Percentiles rank a stretch among this genome's conserved stretches.
Evolutionary conservation across 1,140 invertebrate species (phyloP).

Genomic region (Dinoponera quadriceps): DNA sequence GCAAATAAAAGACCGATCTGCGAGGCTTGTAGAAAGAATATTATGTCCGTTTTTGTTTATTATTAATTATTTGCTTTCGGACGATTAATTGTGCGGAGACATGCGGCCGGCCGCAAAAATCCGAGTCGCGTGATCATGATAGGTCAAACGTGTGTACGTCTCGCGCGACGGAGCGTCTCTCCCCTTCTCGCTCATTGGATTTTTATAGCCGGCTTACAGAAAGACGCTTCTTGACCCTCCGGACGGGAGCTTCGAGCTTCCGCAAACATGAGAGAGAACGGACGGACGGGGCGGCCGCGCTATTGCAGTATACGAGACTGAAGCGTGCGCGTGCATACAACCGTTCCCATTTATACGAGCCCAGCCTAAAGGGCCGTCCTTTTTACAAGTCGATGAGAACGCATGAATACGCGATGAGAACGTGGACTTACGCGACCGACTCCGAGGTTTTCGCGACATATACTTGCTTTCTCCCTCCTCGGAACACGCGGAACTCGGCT

Average conservation of each 20-base stretch:
- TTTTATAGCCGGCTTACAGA: conserved; percentile 8
- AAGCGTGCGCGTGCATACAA: conserved; percentile 20
- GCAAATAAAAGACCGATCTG: too few relatives aligned
- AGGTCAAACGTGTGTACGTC: background rate
- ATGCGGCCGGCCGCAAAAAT: too few relatives aligned
- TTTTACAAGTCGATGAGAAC: conserved; percentile 24
- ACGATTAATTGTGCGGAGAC: too few relatives aligned
- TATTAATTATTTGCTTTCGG: background rate
- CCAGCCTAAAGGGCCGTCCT: conserved; percentile 18
- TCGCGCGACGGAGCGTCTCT: too few relatives aligned
- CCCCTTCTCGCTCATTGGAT: background rate
- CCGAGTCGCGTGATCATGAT: background rate
- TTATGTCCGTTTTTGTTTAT: too few relatives aligned
- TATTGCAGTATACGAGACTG: background rate
- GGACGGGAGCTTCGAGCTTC: conserved; percentile 27
- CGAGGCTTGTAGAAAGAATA: too few relatives aligned
- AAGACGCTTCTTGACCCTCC: background rate
- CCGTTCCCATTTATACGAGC: background rate
- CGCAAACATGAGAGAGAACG: conserved; percentile 50
- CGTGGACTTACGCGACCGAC: background rate
- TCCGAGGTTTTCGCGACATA: background rate
- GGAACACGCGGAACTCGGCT: too few relatives aligned
- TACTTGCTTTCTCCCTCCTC: background rate
- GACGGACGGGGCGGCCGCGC: background rate
- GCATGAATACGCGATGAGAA: conserved; percentile 42